Evolutionary conservation across 2,113 vertebrate species (phyloP), one percentile per base, ranked within the genome.

Genomic region (Myxocyprinus asiaticus): DNA sequence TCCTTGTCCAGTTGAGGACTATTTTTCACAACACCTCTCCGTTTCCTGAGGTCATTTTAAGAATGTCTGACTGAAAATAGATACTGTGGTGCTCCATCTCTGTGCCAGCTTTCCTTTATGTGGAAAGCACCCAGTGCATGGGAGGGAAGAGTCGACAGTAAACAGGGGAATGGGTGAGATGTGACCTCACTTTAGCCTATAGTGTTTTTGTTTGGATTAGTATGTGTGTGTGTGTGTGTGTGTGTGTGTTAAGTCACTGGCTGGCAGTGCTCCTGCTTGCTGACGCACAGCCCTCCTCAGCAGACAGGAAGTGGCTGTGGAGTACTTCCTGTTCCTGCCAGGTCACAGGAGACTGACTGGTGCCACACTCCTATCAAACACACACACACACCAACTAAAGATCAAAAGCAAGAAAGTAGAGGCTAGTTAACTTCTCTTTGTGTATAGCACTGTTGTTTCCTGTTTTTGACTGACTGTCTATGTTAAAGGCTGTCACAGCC

Each of bases 241-340:
- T 86, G 87, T 86, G 88, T 47, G 48, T 50, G 12, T 56, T 44
- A 73, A 9, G 66, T 90, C 51, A 84, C 86, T 67, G 55, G 86
- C 76, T 90, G 88, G 90, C 84, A 89, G 83, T 71, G 67, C 81
- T 87, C 76, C 76, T 67, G 56, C 15, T 68, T 63, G 45, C 77
- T 90, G 89, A 92, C 88, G 88, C 91, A 91, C 73, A 53, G 84
- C 14, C 79, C 87, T 85, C 15, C 50, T 80, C 83, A 78, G 77
- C 86, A 90, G 90, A 87, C 89, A 89, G 93, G 91, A 92, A 90
- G 85, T 88, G 85, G 85, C 87, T 85, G 88, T 86, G 86, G 84
- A 93, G 81, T 88, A 92, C 89, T 93, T 93, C 91, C 90, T 89
- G 87, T 90, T 90, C 88, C 92, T 92, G 90, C 86, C 87, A 90